Conservation (phyloP, 37 sponge, comb jelly and placozoan genomes). For the Crambe crambe region DNA sequence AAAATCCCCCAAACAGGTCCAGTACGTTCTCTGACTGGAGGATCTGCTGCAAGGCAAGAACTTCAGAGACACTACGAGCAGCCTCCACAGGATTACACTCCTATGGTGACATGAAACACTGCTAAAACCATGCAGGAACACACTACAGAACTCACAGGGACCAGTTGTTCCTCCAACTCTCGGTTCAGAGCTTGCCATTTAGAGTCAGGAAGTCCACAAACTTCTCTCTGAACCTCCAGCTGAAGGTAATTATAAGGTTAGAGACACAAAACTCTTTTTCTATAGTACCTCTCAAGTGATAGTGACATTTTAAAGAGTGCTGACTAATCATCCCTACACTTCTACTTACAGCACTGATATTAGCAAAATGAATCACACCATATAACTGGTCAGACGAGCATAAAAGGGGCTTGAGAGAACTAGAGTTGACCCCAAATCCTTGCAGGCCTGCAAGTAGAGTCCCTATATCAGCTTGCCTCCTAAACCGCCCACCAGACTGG, state of each 20-base stretch:
- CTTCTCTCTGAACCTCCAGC: conserved; percentile 1
- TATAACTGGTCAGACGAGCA: neutral
- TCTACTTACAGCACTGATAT: neutral
- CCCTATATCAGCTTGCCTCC: neutral
- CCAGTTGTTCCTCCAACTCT: neutral
- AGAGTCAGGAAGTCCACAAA: neutral
- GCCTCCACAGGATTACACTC: neutral
- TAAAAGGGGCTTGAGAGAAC: neutral
- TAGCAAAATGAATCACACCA: neutral
- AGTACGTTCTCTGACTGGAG: neutral
- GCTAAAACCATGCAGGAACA: neutral
- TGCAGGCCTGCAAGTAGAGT: neutral
- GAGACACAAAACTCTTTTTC: too few species aligned
- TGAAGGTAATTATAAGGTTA: neutral
- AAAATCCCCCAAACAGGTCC: neutral
- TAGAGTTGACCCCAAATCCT: neutral
- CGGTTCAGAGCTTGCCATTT: neutral
- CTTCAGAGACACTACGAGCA: neutral
- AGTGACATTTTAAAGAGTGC: neutral
- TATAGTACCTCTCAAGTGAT: neutral
- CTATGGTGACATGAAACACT: neutral
- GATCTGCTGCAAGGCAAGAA: neutral
- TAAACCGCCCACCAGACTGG: too few species aligned
- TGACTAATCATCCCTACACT: neutral
- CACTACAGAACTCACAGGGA: neutral